These are phyloP conservation scores for Charaxes varanes DNA, from an alignment of 1,140 invertebrate genomes.

Conservation along the genomic window DNA sequence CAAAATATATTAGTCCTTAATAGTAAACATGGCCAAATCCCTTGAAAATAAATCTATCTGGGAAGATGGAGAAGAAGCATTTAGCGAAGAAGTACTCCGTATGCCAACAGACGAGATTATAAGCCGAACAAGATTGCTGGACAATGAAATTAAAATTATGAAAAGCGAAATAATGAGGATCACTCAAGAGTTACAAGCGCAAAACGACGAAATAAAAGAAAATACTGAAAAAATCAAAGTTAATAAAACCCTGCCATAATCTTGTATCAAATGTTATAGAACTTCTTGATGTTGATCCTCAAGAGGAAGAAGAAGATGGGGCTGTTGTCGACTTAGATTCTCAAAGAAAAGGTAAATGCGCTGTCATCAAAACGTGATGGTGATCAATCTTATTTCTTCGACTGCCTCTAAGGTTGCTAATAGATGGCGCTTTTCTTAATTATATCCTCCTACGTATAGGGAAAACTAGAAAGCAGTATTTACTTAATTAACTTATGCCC, in stretches of 20 bases:
- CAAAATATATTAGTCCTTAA: conserved; percentile 1
- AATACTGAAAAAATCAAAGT: conserved; percentile 99
- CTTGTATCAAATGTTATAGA: conserved; percentile 99
- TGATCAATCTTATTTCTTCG: conserved; percentile 99
- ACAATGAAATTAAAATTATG: conserved; percentile 99
- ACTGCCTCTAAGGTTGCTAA: too few species aligned
- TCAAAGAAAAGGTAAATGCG: conserved; percentile 98
- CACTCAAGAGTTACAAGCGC: conserved; percentile 95
- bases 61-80: conserved; percentile 91
- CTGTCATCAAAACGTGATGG: conserved; percentile 99
- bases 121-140: conserved; percentile 93
- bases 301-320: conserved; percentile 98
- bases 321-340: conserved; percentile 99
- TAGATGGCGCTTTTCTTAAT: too few species aligned
- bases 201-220: conserved; percentile 98
- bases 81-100: conserved; percentile 93
- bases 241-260: conserved; percentile 99
- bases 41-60: conserved; percentile 93
- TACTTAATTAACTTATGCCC: too few species aligned
- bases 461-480: too few species aligned
- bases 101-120: conserved; percentile 98
- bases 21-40: conserved; percentile 76
- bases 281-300: conserved; percentile 96
- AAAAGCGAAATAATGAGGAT: conserved; percentile 98
- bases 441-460: too few species aligned